Conservation (phyloP, 2,113 vertebrate genomes). For the Malurus cyaneus region DNA sequence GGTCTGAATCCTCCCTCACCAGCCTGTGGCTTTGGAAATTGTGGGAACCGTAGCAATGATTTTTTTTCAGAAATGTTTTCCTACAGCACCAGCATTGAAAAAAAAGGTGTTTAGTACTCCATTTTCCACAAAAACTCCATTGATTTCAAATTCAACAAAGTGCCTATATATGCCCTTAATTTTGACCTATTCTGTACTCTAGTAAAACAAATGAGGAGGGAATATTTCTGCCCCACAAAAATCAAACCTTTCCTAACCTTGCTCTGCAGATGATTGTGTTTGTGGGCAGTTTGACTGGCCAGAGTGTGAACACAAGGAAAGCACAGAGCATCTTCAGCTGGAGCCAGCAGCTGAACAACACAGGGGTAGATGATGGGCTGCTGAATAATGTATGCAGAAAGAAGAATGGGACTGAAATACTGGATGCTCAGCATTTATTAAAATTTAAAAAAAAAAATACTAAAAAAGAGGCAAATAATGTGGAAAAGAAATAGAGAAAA, state of each 20-base stretch:
- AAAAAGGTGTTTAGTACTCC: background rate
- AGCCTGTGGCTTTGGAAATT: background rate
- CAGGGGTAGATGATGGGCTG: background rate
- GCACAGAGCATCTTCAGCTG: background rate
- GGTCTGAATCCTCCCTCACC: background rate
- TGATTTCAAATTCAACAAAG: background rate
- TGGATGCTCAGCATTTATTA: background rate
- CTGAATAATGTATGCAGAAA: background rate
- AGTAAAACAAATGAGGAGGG: background rate
- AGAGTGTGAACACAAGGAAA: background rate
- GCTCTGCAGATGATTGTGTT: background rate
- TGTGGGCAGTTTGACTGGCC: background rate
- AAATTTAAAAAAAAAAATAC: background rate
- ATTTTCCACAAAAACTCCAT: background rate
- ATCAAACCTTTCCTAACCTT: background rate
- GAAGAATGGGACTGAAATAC: background rate
- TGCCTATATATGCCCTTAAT: rapidly evolving
- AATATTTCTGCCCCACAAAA: background rate
- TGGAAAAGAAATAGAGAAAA: background rate
- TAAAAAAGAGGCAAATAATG: background rate
- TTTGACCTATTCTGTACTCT: background rate
- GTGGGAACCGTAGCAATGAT: background rate
- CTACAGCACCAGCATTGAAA: background rate
- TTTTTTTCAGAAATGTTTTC: background rate
- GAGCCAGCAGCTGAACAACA: background rate